Conservation (phyloP, 2,888 invertebrate genomes). For the Acronicta leporina region DNA sequence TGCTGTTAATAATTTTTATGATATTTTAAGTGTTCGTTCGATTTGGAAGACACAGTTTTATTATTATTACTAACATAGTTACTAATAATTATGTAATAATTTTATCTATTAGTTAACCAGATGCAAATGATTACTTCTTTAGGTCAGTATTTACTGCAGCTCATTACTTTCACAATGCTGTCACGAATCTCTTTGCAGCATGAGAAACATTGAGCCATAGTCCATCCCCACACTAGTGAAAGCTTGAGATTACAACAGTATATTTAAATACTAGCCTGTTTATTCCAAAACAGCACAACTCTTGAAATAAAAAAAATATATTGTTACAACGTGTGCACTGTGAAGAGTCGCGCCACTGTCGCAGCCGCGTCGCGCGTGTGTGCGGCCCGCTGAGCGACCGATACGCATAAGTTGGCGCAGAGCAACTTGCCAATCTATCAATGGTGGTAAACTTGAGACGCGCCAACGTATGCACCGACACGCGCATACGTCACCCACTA, state of each 20-base stretch:
- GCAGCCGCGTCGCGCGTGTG: not conserved
- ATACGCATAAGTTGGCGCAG: slow-evolving; percentile 10
- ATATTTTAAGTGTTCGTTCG: no score
- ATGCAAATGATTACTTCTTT: not conserved
- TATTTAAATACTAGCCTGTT: not conserved
- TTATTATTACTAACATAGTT: no score
- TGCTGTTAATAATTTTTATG: no score
- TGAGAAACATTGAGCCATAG: not conserved
- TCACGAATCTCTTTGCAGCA: not conserved
- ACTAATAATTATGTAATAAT: no score
- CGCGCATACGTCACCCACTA: slow-evolving; percentile 3
- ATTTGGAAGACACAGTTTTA: no score
- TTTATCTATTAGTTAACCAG: no score
- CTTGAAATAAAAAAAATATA: not conserved
- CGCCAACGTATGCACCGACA: slow-evolving; percentile 26
- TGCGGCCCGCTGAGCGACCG: not conserved
- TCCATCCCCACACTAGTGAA: no score
- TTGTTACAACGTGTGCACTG: not conserved
- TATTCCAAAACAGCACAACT: not conserved
- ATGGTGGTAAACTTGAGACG: slow-evolving; percentile 29
- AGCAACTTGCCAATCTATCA: slow-evolving; percentile 43
- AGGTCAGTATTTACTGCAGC: not conserved
- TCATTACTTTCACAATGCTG: not conserved
- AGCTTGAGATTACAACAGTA: no score
- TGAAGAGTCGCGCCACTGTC: not conserved